A percentile compares a stretch with the other conserved stretches of the same genome.
phyloP scores from a whole-genome alignment of 1,140 invertebrate genomes.

The Drosophila erecta region DNA sequence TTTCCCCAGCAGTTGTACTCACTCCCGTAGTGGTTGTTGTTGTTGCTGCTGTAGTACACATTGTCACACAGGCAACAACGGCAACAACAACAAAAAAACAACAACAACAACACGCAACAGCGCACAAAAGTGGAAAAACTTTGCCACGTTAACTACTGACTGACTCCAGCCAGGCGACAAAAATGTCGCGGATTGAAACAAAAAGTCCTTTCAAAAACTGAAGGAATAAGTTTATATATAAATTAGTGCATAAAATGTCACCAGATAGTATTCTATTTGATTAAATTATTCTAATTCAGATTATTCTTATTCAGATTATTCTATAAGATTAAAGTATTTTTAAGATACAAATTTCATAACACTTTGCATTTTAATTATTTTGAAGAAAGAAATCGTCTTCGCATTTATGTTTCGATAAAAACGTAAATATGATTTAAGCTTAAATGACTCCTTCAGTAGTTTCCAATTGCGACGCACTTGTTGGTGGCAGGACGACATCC shows the following conservation, averaged over 20 bases:
- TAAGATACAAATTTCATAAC: too few relatives aligned
- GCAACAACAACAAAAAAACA: slow-evolving; percentile 24
- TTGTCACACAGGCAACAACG: slow-evolving; percentile 52
- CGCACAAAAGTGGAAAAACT: slow-evolving; percentile 33
- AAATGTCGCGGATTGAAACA: slow-evolving; percentile 7
- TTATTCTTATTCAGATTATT: too few relatives aligned
- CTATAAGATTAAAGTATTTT: too few relatives aligned
- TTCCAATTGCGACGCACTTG: slow-evolving; percentile 26
- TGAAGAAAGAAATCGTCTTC: accelerated
- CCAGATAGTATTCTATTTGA: too few relatives aligned
- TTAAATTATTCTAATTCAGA: too few relatives aligned
- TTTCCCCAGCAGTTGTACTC: slow-evolving; percentile 64
- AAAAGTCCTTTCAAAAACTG: background rate
- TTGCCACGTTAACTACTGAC: slow-evolving; percentile 59
- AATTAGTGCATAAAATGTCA: background rate
- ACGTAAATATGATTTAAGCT: background rate
- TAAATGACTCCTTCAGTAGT: background rate
- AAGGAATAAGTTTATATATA: background rate
- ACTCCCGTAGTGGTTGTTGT: slow-evolving; percentile 31
- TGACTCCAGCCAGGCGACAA: slow-evolving; percentile 61
- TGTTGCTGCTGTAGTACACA: slow-evolving; percentile 46
- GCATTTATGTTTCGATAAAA: too few relatives aligned
- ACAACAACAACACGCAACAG: slow-evolving; percentile 38
- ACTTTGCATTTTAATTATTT: too few relatives aligned
- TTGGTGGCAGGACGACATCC: slow-evolving; percentile 27